A percentile compares a stretch with the other conserved stretches of the same genome.
Conservation (phyloP, 2,888 invertebrate species). For the Plemyria rubiginata region DNA sequence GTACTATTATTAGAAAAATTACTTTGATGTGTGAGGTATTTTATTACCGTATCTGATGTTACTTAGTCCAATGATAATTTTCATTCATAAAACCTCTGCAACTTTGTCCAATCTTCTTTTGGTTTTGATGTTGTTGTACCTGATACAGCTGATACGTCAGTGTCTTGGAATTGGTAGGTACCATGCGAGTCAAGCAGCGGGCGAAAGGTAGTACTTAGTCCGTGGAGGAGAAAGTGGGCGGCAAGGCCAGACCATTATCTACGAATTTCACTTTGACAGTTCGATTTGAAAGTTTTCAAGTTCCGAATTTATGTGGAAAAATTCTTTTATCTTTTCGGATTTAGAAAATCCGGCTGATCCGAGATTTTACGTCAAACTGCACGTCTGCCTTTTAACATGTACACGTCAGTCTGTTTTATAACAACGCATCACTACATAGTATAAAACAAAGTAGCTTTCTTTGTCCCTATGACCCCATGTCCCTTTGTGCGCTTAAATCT, state of each 20-base stretch:
- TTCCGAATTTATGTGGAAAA: conserved; percentile 10
- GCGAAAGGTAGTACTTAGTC: not conserved
- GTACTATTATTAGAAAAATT: not conserved
- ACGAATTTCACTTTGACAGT: conserved; percentile 26
- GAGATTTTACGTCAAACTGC: conserved; percentile 1
- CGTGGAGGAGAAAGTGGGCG: no score
- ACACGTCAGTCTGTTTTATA: not conserved
- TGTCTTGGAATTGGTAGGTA: not conserved
- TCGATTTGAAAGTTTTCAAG: conserved; percentile 22
- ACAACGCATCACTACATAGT: no score
- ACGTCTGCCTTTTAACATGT: conserved; percentile 1
- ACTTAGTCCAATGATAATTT: no score
- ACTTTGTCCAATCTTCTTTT: no score
- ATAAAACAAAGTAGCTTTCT: no score
- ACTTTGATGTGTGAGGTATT: no score
- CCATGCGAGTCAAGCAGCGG: not conserved
- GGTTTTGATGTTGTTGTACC: no score
- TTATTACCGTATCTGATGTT: no score
- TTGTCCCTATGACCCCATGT: no score
- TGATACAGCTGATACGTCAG: no score
- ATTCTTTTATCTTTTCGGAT: conserved; percentile 16
- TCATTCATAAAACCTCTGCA: no score
- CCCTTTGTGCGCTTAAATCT: no score
- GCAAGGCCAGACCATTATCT: conserved; percentile 9
- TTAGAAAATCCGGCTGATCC: conserved; percentile 6